These are phyloP conservation scores for Bombus impatiens DNA, from an alignment of 1,140 invertebrate species.

Conservation along the genomic window DNA sequence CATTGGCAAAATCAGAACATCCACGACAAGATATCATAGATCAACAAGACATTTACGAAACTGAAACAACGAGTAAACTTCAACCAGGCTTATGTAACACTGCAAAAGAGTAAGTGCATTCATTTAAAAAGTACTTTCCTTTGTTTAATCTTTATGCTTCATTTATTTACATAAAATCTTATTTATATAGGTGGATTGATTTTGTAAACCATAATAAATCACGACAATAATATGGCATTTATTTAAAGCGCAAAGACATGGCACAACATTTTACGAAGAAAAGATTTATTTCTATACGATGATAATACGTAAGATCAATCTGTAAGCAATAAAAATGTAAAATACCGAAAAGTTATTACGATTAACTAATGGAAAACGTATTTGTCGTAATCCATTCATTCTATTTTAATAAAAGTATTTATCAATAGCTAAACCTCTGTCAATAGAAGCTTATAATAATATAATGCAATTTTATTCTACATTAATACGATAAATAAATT, in stretches of 20 bases:
- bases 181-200: slow-evolving; percentile 11
- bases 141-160: background rate
- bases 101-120: slow-evolving; percentile 68
- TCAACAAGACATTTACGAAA: slow-evolving; percentile 61
- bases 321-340: background rate
- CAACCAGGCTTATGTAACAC: slow-evolving; percentile 70
- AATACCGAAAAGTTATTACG: background rate
- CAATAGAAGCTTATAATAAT: background rate
- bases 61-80: slow-evolving; percentile 58
- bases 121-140: background rate
- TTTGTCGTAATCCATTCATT: background rate
- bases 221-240: background rate
- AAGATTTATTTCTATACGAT: no score
- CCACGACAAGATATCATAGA: slow-evolving; percentile 68
- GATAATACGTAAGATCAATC: background rate
- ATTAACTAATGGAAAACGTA: background rate
- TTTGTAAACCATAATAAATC: background rate
- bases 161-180: background rate
- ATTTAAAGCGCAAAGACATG: background rate
- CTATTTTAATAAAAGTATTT: background rate
- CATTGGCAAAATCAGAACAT: slow-evolving; percentile 33
- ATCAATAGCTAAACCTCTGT: background rate
- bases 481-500: background rate
- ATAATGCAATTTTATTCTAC: background rate
- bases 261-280: background rate